Conservation (phyloP, 2,797 vertebrate genomes). For the Babyrousa celebensis region DNA sequence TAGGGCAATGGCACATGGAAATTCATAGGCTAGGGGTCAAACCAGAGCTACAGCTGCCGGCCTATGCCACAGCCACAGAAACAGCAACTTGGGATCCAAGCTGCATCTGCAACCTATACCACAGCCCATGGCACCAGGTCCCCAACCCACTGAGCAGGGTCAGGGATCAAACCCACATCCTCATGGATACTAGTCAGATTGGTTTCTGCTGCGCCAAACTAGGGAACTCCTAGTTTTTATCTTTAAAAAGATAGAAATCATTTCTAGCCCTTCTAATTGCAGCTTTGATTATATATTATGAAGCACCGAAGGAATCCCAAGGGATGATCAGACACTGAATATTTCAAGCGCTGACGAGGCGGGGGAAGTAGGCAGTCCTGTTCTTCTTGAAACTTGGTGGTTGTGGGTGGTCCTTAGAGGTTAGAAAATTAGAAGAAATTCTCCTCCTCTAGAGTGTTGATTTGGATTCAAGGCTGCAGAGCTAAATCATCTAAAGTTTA, state of each 20-base stretch:
- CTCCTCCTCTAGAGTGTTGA: background rate
- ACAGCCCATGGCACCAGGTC: no score
- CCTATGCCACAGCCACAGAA: no score
- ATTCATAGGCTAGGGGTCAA: no score
- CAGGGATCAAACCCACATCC: no score
- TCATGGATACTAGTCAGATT: no score
- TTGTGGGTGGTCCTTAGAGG: background rate
- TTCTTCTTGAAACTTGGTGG: background rate
- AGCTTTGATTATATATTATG: background rate
- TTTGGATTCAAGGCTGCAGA: constrained; percentile 45
- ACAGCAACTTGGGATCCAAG: no score
- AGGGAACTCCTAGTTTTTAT: background rate
- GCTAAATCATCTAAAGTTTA: background rate
- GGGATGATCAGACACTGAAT: background rate
- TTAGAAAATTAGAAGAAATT: background rate
- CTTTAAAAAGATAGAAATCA: background rate
- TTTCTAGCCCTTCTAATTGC: background rate
- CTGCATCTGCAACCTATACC: no score
- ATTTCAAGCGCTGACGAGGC: background rate
- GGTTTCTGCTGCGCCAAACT: no score
- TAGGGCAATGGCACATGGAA: no score
- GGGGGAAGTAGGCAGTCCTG: background rate
- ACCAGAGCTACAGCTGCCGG: no score
- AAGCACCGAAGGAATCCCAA: background rate
- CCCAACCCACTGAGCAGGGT: no score